A percentile compares a stretch with the other conserved stretches of the same genome.
These are phyloP conservation scores for Apodemia hepburni DNA, from an alignment of 2,888 invertebrate species.

Conservation along the genomic window DNA sequence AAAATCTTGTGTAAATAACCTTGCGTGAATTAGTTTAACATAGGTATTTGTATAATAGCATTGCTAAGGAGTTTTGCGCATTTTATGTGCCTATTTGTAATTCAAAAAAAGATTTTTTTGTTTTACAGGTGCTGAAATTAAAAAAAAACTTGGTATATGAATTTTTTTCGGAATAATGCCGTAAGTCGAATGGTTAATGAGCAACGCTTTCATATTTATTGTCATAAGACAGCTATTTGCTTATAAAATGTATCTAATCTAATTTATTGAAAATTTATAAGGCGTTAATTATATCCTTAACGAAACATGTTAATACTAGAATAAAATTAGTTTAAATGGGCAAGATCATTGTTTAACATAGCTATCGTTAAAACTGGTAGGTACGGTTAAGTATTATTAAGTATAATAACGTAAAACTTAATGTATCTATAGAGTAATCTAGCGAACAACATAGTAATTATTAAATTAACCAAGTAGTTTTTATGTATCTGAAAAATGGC, in stretches of 20 bases:
- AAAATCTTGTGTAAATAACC: no score
- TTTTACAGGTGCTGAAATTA: no score
- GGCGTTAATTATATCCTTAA: not conserved
- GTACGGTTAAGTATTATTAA: not conserved
- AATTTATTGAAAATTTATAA: not conserved
- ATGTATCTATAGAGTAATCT: constrained; percentile 2
- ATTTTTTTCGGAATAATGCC: no score
- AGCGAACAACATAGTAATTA: constrained; percentile 11
- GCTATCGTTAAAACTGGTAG: constrained; percentile 35
- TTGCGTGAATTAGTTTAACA: no score
- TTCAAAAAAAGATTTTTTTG: no score
- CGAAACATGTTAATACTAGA: not conserved
- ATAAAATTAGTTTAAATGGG: constrained; percentile 44
- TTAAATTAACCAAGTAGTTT: not conserved
- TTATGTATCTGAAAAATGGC: not conserved
- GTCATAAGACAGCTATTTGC: constrained; percentile 45
- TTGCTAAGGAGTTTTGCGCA: no score
- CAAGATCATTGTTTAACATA: constrained; percentile 53
- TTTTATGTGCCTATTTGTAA: no score
- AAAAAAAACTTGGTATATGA: no score
- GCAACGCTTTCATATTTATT: constrained; percentile 36
- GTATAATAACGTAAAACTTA: not conserved
- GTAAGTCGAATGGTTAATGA: not conserved
- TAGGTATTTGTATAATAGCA: no score
- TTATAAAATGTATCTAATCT: constrained; percentile 19